Base-by-base conservation (phyloP, 1,140 invertebrate species). In the Dendroctonus valens region DNA sequence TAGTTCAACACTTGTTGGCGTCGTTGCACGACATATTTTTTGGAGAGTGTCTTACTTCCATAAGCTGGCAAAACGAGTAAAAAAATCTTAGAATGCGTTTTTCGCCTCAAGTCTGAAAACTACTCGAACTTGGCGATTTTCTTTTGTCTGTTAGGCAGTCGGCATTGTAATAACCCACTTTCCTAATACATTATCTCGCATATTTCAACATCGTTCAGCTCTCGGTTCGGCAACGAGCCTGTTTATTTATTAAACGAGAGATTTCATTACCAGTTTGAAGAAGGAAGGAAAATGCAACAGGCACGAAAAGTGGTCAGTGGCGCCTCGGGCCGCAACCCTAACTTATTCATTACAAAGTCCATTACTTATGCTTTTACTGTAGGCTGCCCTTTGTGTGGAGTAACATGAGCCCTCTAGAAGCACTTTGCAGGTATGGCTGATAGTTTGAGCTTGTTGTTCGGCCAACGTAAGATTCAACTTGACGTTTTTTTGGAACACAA, bases 331-430 rank as follows among this genome's bases (percentile, higher is more conserved):
- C 41, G 48, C 41, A 64, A 40, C 63, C 65, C 61, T 69, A 68
- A 71, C 70, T 71, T 69, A 71, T 71, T 71, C 70, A 71, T 71
- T 71, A 71, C 67, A 61, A 65, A 71, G 46, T 64, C 65, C 68
- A 71, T 71, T 69, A 71, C 67, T 68, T 67, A 66, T 65, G 70
- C 70, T 61, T 71, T 71, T 71, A 67, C 67, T 64, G 64, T 26
- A n/a, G 67, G 42, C 59, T 41, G 26, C 44, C 50, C 58, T 49
- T 59, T 59, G 58, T 59, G 44, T 59, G 37, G 26, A 26, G 1
- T 26, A 26, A 26, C 26, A 26, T 26, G 15, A 12, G 49, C 15
- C 14, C 37, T 26, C 15, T 51, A 51, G 15, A 37, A 51, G 49
- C 49, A 51, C 49, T 51, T 14, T 26, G 14, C 49, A 14, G 37